phyloP scores from a whole-genome alignment of 2,113 vertebrate species.

The Burhinus bistriatus region DNA sequence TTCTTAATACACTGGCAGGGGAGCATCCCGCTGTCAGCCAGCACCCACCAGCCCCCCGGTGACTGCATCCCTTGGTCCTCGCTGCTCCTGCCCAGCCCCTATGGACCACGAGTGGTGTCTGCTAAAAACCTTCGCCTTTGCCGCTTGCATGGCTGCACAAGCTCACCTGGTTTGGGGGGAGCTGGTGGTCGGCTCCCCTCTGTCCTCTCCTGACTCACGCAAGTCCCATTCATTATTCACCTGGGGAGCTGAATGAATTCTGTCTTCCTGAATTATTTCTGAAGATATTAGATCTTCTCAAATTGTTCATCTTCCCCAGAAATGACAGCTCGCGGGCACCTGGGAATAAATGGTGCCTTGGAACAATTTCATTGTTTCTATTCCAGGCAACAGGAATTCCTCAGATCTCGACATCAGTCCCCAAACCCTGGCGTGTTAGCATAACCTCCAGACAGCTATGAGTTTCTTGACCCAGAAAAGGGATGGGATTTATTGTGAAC shows the following conservation, averaged over 20 bases:
- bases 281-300: conserved; percentile 62
- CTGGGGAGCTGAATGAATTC: conserved; percentile 40
- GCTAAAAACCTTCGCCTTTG: background rate
- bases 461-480: conserved; percentile 63
- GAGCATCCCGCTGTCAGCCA: background rate
- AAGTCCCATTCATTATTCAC: conserved; percentile 38
- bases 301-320: conserved; percentile 58
- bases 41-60: background rate
- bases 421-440: conserved; percentile 30
- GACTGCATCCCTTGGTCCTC: background rate
- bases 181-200: background rate
- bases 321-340: conserved; percentile 55
- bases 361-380: conserved; percentile 62
- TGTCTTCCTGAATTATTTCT: conserved; percentile 65
- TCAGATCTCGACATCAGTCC: conserved; percentile 58
- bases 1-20: background rate
- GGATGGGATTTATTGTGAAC: conserved; percentile 35
- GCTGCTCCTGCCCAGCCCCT: background rate
- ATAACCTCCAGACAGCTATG: conserved; percentile 58
- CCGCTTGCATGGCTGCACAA: background rate
- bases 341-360: conserved; percentile 64
- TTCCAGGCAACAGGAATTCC: conserved; percentile 63
- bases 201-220: background rate
- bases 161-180: background rate
- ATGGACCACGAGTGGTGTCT: background rate